Evolutionary conservation across 2,888 invertebrate genomes (phyloP).

Genomic region (Timandra comae): DNA sequence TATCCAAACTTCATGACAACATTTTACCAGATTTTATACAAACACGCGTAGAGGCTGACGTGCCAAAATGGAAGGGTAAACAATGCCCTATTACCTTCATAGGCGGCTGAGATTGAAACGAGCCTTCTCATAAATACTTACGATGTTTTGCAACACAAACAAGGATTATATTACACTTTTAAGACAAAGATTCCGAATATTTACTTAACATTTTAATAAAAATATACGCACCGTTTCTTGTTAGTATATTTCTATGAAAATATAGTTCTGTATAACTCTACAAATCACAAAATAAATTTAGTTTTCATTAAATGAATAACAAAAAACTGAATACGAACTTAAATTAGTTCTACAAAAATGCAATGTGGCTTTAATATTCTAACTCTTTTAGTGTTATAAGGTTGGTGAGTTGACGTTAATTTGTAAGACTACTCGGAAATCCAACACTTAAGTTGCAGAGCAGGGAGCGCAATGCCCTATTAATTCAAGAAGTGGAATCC

Average conservation of each 20-base stretch:
- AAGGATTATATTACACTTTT: conserved; percentile 19
- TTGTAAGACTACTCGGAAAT: conserved; percentile 65
- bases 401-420: conserved; percentile 55
- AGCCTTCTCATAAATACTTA: conserved; percentile 39
- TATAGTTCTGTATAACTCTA: too few species aligned
- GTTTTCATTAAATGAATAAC: too few species aligned
- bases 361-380: too few species aligned
- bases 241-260: too few species aligned
- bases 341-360: too few species aligned
- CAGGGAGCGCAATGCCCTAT: conserved; percentile 48
- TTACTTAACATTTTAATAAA: conserved; percentile 5
- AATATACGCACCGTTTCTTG: conserved; percentile 11
- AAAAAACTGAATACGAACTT: too few species aligned
- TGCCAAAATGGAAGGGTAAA: conserved; percentile 39
- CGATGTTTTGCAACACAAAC: conserved; percentile 22
- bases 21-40: conserved; percentile 38
- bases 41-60: conserved; percentile 42
- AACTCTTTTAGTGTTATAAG: conserved; percentile 31
- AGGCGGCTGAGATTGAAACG: conserved; percentile 40
- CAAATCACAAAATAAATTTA: too few species aligned
- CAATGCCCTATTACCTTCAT: conserved; percentile 41
- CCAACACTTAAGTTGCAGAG: conserved; percentile 48
- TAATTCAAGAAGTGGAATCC: conserved; percentile 64
- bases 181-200: conserved; percentile 2
- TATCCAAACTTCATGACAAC: conserved; percentile 19